These are phyloP conservation scores for Dione vanillae DNA, from an alignment of 2,888 invertebrate genomes.

Conservation along the genomic window DNA sequence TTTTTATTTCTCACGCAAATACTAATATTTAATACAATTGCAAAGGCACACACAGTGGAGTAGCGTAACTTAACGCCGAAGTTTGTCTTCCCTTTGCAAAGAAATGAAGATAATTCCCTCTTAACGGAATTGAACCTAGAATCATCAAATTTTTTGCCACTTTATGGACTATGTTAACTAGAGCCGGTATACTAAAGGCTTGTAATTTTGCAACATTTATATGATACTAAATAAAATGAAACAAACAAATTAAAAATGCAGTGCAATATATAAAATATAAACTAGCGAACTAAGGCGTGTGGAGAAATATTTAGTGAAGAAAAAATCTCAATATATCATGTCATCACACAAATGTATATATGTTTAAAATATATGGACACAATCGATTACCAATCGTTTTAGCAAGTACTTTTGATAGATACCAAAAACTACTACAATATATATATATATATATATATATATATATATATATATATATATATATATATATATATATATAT, in stretches of 20 bases:
- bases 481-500: too few relatives aligned
- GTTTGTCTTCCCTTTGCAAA: not conserved
- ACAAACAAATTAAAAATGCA: not conserved
- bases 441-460: too few relatives aligned
- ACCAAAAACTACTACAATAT: too few relatives aligned
- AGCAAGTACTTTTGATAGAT: too few relatives aligned
- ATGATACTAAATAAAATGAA: not conserved
- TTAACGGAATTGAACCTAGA: not conserved
- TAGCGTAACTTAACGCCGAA: not conserved
- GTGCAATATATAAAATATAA: slow-evolving; percentile 13
- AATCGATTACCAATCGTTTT: not conserved
- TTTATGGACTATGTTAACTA: too few relatives aligned
- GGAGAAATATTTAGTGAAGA: not conserved
- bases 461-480: too few relatives aligned
- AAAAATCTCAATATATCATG: not conserved
- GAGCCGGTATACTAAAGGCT: too few relatives aligned
- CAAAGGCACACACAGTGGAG: not conserved
- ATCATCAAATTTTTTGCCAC: not conserved
- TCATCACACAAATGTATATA: not conserved
- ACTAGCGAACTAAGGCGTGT: slow-evolving; percentile 15
- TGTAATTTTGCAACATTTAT: not conserved
- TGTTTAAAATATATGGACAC: not conserved
- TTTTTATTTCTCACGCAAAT: too few relatives aligned
- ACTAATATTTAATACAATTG: too few relatives aligned
- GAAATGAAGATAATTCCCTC: not conserved